These are phyloP conservation scores for Nymphalis c-album DNA, from an alignment of 2,888 invertebrate genomes.

Conservation along the genomic window DNA sequence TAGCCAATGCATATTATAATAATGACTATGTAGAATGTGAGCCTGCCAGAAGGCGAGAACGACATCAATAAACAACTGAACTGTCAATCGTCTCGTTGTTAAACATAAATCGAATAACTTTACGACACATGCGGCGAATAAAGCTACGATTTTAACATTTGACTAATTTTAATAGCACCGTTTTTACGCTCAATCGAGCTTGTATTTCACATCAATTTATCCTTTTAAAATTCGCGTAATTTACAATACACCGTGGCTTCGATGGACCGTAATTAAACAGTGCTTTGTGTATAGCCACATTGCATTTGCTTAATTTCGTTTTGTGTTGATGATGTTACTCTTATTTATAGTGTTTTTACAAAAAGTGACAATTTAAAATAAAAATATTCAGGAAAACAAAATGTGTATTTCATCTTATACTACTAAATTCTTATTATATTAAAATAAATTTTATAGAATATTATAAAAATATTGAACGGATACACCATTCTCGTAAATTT, in stretches of 20 bases:
- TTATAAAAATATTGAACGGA: no score
- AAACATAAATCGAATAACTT: slow-evolving; percentile 68
- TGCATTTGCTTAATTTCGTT: slow-evolving; percentile 56
- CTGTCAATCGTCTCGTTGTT: slow-evolving; percentile 44
- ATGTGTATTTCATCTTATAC: no score
- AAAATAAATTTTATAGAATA: no score
- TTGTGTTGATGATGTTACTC: slow-evolving; percentile 36
- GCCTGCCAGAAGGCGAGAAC: slow-evolving; percentile 42
- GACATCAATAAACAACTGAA: slow-evolving; percentile 43
- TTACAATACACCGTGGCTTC: slow-evolving; percentile 61
- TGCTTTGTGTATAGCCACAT: slow-evolving; percentile 62
- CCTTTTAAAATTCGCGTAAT: slow-evolving; percentile 65
- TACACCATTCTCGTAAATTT: neutral
- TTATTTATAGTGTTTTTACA: neutral
- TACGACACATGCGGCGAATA: slow-evolving; percentile 63
- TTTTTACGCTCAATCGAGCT: slow-evolving; percentile 63
- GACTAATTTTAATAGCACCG: slow-evolving; percentile 72
- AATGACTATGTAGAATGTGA: slow-evolving; percentile 20
- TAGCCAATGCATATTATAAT: slow-evolving; percentile 18
- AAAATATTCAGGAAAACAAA: neutral
- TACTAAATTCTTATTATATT: no score
- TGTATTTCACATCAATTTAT: slow-evolving; percentile 65
- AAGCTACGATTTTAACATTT: slow-evolving; percentile 67
- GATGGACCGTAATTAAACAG: slow-evolving; percentile 65
- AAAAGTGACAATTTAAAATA: neutral